These are phyloP conservation scores for Microtus montanus DNA, from an alignment of 2,113 vertebrate genomes.

Conservation along the genomic window DNA sequence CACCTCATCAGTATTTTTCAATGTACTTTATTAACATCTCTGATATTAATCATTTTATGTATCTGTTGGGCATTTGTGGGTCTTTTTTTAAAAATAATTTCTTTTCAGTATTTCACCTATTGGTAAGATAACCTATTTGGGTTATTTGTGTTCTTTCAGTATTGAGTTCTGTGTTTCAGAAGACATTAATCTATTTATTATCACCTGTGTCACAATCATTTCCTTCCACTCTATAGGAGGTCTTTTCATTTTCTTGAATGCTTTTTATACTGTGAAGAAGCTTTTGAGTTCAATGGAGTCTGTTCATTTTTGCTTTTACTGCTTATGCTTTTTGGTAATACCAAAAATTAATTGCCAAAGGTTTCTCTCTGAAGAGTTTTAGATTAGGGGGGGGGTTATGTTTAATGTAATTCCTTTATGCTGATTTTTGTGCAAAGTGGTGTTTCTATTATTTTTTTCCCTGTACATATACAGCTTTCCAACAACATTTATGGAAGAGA, in stretches of 20 bases:
- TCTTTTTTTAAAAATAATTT: background rate
- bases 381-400: background rate
- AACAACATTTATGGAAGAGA: background rate
- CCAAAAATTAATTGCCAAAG: background rate
- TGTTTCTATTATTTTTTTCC: background rate
- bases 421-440: background rate
- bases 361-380: background rate
- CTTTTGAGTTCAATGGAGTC: background rate
- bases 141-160: background rate
- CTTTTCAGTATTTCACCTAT: background rate
- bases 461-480: background rate
- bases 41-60: background rate
- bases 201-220: background rate
- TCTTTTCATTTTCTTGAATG: background rate
- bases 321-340: background rate
- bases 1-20: background rate
- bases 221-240: background rate
- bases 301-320: background rate
- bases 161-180: background rate
- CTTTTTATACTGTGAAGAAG: background rate
- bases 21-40: background rate
- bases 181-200: background rate
- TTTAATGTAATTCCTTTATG: background rate
- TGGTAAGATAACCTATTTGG: background rate
- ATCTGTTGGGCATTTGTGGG: background rate